phyloP scores from a whole-genome alignment of 1,140 invertebrate species.

The Mylabris phalerata region DNA sequence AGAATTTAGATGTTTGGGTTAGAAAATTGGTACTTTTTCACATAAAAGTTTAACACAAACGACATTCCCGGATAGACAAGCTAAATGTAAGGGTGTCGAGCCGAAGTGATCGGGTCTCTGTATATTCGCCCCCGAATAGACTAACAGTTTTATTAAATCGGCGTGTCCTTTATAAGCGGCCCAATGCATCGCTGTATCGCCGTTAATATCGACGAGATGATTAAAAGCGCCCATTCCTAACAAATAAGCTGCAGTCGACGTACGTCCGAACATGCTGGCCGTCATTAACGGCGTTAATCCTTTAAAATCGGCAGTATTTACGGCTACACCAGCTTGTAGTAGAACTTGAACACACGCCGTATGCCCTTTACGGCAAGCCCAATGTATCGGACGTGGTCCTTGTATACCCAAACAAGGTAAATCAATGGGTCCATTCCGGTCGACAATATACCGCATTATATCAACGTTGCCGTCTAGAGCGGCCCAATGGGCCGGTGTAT shows the following conservation, averaged over 20 bases:
- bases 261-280: conserved; percentile 87
- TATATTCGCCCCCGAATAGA: conserved; percentile 81
- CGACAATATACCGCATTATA: conserved; percentile 77
- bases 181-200: conserved; percentile 89
- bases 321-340: conserved; percentile 68
- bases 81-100: conserved; percentile 85
- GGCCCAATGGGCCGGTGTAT: conserved; percentile 88
- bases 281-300: conserved; percentile 85
- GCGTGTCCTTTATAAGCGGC: conserved; percentile 88
- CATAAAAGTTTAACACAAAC: conserved; percentile 73
- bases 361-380: conserved; percentile 78
- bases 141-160: conserved; percentile 79
- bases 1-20: not conserved
- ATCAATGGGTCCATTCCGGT: conserved; percentile 74
- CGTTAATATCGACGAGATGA: conserved; percentile 82
- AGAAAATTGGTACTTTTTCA: conserved; percentile 60
- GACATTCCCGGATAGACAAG: conserved; percentile 82
- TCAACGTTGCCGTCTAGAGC: conserved; percentile 80
- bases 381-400: conserved; percentile 84
- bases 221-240: conserved; percentile 81
- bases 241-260: conserved; percentile 80
- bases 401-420: conserved; percentile 79
- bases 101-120: conserved; percentile 89
- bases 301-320: conserved; percentile 86
- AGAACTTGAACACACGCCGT: conserved; percentile 70